Evolutionary conservation across 1,140 invertebrate species (phyloP).

Genomic region (Brachionus manjavacas): DNA sequence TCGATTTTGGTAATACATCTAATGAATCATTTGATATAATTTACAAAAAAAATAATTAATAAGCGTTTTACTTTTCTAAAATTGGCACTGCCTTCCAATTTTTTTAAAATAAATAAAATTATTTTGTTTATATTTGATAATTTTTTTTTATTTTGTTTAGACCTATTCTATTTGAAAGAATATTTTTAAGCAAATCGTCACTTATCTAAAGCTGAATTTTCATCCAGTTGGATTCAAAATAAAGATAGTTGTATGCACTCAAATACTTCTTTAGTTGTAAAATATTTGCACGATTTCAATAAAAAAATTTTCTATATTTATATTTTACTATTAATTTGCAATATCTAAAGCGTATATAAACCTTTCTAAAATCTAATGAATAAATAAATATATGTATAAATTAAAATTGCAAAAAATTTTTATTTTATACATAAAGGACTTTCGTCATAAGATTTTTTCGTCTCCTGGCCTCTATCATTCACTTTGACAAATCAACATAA

Average conservation of each 20-base stretch:
- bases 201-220: background rate
- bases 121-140: too few species aligned
- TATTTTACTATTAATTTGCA: background rate
- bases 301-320: background rate
- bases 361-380: background rate
- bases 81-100: too few species aligned
- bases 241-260: background rate
- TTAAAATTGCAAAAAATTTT: background rate
- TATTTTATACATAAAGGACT: background rate
- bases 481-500: background rate
- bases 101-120: too few species aligned
- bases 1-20: too few species aligned
- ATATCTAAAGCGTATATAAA: background rate
- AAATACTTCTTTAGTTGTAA: background rate
- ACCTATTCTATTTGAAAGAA: background rate
- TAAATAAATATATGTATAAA: conserved; percentile 7
- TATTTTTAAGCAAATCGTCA: background rate
- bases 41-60: too few species aligned
- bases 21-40: too few species aligned
- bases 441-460: background rate
- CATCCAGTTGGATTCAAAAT: background rate
- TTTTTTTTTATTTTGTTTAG: too few species aligned
- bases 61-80: too few species aligned
- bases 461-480: background rate
- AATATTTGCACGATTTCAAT: background rate